These are phyloP conservation scores for Dendrocincla fuliginosa DNA, from an alignment of 2,797 vertebrate species.

Conservation along the genomic window DNA sequence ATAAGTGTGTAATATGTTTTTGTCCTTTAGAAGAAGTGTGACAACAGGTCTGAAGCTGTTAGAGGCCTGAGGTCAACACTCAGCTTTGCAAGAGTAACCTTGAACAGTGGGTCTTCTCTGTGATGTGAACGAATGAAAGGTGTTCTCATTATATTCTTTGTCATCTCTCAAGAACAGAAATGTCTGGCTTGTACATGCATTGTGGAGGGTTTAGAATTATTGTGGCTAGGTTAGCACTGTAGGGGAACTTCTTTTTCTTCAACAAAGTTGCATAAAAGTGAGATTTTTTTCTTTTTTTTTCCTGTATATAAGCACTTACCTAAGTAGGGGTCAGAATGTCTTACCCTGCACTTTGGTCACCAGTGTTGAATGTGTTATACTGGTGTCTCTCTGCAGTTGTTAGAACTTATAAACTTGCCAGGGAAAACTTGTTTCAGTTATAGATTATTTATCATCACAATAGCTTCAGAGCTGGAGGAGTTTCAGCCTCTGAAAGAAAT, in stretches of 20 bases:
- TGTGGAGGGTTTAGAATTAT: neutral
- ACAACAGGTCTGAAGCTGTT: slow-evolving; percentile 4
- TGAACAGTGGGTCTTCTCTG: slow-evolving; percentile 33
- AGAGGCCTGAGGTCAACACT: slow-evolving; percentile 3
- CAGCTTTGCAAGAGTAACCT: slow-evolving; percentile 39
- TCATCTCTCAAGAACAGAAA: slow-evolving; percentile 2
- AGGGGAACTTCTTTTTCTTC: neutral
- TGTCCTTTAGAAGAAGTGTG: neutral
- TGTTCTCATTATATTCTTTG: slow-evolving; percentile 26
- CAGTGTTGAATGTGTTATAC: neutral
- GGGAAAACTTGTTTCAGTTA: neutral
- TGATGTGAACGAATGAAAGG: neutral
- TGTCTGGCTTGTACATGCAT: neutral
- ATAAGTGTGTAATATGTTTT: neutral
- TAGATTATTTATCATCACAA: neutral
- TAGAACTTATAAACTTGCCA: neutral
- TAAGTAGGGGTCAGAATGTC: neutral
- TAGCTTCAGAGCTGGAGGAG: neutral
- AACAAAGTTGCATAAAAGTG: neutral
- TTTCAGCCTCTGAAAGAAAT: neutral
- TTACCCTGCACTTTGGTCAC: neutral
- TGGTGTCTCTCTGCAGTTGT: neutral
- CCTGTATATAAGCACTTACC: neutral
- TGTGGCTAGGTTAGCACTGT: neutral
- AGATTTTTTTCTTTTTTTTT: neutral